A percentile compares a stretch with the other conserved stretches of the same genome.
Conservation (phyloP, 1,140 invertebrate genomes). For the Pogonomyrmex californicus region DNA sequence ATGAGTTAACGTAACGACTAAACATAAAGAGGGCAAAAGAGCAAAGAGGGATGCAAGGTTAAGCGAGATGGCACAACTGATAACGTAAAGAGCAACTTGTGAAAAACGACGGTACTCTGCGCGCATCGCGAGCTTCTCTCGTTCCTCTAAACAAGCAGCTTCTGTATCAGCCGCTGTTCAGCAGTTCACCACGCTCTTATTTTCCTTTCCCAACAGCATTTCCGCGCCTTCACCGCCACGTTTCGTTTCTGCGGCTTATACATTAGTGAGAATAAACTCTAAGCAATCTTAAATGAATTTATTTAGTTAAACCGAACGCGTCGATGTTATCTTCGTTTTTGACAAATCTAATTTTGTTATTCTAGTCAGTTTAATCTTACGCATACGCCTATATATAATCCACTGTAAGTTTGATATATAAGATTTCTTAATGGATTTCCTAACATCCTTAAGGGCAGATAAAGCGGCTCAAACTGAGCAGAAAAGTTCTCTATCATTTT, state of each 20-base stretch:
- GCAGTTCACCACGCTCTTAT: slow-evolving; percentile 40
- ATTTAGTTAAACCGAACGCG: slow-evolving; percentile 13
- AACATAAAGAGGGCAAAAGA: neutral
- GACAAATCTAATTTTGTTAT: neutral
- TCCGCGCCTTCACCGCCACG: neutral
- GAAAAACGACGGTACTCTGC: slow-evolving; percentile 71
- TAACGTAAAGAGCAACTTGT: slow-evolving; percentile 70
- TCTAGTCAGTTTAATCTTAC: neutral
- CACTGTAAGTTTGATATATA: neutral
- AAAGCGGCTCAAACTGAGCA: too few relatives aligned
- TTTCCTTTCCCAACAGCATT: slow-evolving; percentile 11
- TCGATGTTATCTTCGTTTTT: slow-evolving; percentile 6
- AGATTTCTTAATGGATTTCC: too few relatives aligned
- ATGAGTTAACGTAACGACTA: neutral
- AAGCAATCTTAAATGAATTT: neutral
- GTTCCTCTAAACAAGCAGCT: slow-evolving; percentile 68
- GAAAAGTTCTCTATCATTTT: too few relatives aligned
- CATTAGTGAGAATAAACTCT: slow-evolving; percentile 4
- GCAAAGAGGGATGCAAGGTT: slow-evolving; percentile 43
- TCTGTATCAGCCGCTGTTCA: slow-evolving; percentile 48
- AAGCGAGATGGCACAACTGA: slow-evolving; percentile 61
- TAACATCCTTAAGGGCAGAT: too few relatives aligned
- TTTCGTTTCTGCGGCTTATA: slow-evolving; percentile 24
- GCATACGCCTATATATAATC: neutral
- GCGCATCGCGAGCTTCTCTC: slow-evolving; percentile 34